Evolutionary conservation across 2,113 vertebrate genomes (phyloP).

Genomic region (Rynchops niger): DNA sequence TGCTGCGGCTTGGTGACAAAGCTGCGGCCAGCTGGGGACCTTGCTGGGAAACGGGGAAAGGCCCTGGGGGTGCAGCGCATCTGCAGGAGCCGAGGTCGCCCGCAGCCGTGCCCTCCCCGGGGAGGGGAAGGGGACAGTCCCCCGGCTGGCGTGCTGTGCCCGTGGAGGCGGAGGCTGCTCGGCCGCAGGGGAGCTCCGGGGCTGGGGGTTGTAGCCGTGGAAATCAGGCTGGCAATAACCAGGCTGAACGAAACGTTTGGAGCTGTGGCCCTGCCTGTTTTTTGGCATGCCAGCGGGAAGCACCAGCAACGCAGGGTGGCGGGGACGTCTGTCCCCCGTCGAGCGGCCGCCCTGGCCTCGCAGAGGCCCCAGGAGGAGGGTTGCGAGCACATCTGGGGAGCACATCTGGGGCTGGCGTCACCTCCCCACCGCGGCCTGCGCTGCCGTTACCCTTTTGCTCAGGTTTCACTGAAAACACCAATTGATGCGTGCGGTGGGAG

Average conservation of each 20-base stretch:
- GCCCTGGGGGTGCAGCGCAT: background rate
- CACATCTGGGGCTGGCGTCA: background rate
- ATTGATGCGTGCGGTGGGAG: background rate
- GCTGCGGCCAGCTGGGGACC: background rate
- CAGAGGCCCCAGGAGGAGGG: background rate
- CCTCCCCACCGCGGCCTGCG: background rate
- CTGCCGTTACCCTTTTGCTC: background rate
- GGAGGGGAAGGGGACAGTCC: background rate
- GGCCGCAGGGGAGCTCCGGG: background rate
- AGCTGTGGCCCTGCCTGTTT: background rate
- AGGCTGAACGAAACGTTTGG: background rate
- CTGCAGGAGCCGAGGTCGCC: background rate
- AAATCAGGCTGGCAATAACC: background rate
- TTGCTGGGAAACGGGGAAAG: background rate
- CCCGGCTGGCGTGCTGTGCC: background rate
- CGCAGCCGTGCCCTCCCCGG: rapidly evolving
- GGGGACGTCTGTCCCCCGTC: too few relatives aligned
- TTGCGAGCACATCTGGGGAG: background rate
- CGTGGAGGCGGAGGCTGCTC: background rate
- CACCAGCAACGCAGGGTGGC: background rate
- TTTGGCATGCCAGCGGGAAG: background rate
- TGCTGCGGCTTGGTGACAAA: background rate
- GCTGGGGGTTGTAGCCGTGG: background rate
- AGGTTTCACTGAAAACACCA: background rate
- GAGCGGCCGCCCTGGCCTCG: background rate